Evolutionary conservation across 2,113 vertebrate species (phyloP).

Genomic region (Megaceryle maxima): DNA sequence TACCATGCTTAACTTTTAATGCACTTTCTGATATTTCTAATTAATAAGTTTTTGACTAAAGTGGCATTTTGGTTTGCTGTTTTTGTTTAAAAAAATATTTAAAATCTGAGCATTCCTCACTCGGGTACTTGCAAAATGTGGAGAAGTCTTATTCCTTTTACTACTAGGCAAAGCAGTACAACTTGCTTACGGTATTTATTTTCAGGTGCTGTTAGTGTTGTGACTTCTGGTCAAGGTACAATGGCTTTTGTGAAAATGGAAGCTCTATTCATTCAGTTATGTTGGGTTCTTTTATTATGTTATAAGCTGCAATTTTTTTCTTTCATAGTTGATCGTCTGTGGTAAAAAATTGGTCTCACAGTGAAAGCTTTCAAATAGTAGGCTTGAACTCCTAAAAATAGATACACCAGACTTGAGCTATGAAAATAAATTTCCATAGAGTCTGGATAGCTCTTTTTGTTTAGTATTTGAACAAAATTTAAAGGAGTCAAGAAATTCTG

Average conservation of each 20-base stretch:
- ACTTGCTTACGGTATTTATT: not conserved
- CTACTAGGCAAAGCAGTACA: not conserved
- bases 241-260: not conserved
- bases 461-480: not conserved
- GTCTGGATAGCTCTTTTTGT: not conserved
- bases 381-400: constrained; percentile 40
- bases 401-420: not conserved
- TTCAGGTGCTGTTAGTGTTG: not conserved
- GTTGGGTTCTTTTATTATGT: not conserved
- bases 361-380: constrained; percentile 16
- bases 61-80: not conserved
- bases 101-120: not conserved
- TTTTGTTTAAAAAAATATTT: not conserved
- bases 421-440: not conserved
- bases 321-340: not conserved
- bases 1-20: not conserved
- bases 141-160: not conserved
- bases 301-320: not conserved
- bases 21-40: not conserved
- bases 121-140: not conserved
- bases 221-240: not conserved
- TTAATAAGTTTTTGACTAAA: not conserved
- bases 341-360: not conserved
- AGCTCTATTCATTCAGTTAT: not conserved
- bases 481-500: not conserved